Conservation (phyloP, 2,888 invertebrate genomes). For the Loripinus fragilis region DNA sequence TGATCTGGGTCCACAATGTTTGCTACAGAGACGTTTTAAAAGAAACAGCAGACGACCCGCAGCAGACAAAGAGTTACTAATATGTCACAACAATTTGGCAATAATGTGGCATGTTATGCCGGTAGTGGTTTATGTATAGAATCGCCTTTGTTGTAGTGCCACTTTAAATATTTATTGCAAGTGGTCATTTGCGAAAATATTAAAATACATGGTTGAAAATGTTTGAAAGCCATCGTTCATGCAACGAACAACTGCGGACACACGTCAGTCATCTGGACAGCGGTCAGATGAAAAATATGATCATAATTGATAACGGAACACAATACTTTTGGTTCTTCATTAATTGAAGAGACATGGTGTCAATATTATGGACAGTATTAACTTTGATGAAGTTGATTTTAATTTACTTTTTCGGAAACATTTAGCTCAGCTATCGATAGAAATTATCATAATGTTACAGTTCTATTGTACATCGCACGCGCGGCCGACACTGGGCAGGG, state of each 20-base stretch:
- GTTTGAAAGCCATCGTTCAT: too few species aligned
- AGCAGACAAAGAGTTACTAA: too few species aligned
- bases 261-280: background rate
- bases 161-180: too few species aligned
- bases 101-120: too few species aligned
- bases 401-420: slow-evolving; percentile 8
- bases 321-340: background rate
- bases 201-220: too few species aligned
- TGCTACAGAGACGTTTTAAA: too few species aligned
- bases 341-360: slow-evolving; percentile 3
- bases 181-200: too few species aligned
- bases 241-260: background rate
- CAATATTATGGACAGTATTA: background rate
- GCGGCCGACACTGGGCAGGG: background rate
- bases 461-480: background rate
- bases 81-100: too few species aligned
- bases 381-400: slow-evolving; percentile 1
- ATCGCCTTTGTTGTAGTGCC: too few species aligned
- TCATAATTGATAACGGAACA: background rate
- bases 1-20: too few species aligned
- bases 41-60: too few species aligned
- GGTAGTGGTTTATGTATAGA: too few species aligned
- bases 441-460: slow-evolving; percentile 3
- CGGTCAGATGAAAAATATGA: slow-evolving; percentile 5
- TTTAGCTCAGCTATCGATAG: background rate